Conservation (phyloP, 2,888 invertebrate species). For the Zhengitettix transpicula region DNA sequence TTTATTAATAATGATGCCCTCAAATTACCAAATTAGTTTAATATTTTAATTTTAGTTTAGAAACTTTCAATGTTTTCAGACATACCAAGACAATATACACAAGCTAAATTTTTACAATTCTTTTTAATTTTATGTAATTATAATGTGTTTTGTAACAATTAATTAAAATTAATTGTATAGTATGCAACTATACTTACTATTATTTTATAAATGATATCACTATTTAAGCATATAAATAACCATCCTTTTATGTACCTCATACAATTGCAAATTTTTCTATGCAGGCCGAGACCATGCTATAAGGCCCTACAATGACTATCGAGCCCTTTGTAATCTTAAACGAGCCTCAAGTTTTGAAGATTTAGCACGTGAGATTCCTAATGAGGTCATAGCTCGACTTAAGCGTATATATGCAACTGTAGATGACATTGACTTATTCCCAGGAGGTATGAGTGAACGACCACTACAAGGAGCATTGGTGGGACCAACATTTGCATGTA, state of each 20-base stretch:
- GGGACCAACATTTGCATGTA: slow-evolving; percentile 87
- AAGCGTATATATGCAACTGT: slow-evolving; percentile 74
- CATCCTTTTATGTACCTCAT: too few relatives aligned
- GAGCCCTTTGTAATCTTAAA: slow-evolving; percentile 77
- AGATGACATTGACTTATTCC: slow-evolving; percentile 92
- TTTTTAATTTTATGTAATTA: too few relatives aligned
- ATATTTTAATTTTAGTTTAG: too few relatives aligned
- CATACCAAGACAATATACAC: too few relatives aligned
- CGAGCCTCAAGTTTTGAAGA: slow-evolving; percentile 75
- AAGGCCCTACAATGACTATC: slow-evolving; percentile 77
- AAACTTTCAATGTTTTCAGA: too few relatives aligned
- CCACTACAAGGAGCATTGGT: slow-evolving; percentile 71
- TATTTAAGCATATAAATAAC: too few relatives aligned
- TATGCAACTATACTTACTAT: too few relatives aligned
- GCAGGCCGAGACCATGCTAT: slow-evolving; percentile 70
- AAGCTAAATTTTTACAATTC: too few relatives aligned
- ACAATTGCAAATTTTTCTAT: not conserved
- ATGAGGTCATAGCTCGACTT: slow-evolving; percentile 42
- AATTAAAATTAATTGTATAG: not conserved
- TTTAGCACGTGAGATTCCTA: slow-evolving; percentile 68
- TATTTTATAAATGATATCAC: too few relatives aligned
- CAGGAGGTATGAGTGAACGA: slow-evolving; percentile 81
- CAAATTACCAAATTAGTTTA: too few relatives aligned
- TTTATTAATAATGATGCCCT: too few relatives aligned
- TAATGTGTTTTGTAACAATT: not conserved